phyloP scores from a whole-genome alignment of 2,797 vertebrate species.

The Gallirallus australis region DNA sequence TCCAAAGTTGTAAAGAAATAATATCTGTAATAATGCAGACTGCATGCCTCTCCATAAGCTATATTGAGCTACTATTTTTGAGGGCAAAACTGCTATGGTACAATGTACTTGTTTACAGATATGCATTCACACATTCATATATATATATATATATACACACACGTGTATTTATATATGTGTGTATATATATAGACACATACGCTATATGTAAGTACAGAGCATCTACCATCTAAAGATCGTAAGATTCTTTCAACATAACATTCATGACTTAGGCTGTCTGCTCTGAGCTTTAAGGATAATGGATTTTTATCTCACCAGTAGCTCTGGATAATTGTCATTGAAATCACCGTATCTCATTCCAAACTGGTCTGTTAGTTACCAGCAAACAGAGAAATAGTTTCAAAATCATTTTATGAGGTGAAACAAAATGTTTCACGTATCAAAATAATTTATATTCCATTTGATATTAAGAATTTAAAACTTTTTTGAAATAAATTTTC shows the following conservation, averaged over 20 bases:
- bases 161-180: neutral
- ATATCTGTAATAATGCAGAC: neutral
- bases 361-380: neutral
- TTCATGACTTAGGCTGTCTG: neutral
- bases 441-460: neutral
- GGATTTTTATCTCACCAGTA: neutral
- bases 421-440: neutral
- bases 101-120: neutral
- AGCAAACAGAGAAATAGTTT: neutral
- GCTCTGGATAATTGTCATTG: neutral
- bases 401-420: neutral
- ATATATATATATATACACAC: neutral
- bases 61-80: neutral
- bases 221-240: neutral
- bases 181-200: neutral
- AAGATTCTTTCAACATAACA: neutral
- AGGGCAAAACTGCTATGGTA: neutral
- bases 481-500: neutral
- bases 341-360: neutral
- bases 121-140: neutral
- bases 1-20: slow-evolving; percentile 3
- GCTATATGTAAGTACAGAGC: neutral
- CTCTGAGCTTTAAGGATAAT: neutral
- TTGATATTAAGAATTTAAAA: neutral
- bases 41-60: neutral